These are phyloP conservation scores for Drosophila sordidula DNA, from an alignment of 2,888 invertebrate genomes.

Conservation along the genomic window DNA sequence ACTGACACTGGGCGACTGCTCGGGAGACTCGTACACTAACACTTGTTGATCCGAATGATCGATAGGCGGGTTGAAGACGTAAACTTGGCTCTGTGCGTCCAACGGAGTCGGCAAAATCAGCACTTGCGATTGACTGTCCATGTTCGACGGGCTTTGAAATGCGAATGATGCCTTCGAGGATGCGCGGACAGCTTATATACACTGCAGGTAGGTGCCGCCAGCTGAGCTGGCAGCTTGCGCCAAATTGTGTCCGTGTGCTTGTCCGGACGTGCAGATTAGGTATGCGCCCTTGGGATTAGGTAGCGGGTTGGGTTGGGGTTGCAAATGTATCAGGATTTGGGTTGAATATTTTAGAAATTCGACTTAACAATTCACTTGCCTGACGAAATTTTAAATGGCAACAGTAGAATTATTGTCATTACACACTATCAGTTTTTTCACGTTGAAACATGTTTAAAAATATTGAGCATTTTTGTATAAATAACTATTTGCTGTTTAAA, in stretches of 20 bases:
- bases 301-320: background rate
- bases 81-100: conserved; percentile 49
- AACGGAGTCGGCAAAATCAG: conserved; percentile 51
- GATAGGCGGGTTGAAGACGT: conserved; percentile 61
- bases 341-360: background rate
- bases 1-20: background rate
- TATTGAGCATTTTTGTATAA: no score
- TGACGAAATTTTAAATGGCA: no score
- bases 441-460: no score
- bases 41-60: conserved; percentile 55
- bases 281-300: conserved; percentile 3
- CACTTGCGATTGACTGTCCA: conserved; percentile 52
- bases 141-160: conserved; percentile 18
- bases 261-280: conserved; percentile 10
- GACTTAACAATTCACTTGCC: background rate
- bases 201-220: conserved; percentile 38
- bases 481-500: no score
- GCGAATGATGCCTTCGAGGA: conserved; percentile 34
- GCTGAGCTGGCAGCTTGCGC: background rate
- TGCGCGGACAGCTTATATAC: conserved; percentile 44
- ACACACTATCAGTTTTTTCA: no score
- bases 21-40: conserved; percentile 53
- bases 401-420: no score
- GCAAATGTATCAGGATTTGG: background rate
- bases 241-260: background rate